Conservation (phyloP, 2,113 vertebrate genomes). For the Catagonus wagneri region DNA sequence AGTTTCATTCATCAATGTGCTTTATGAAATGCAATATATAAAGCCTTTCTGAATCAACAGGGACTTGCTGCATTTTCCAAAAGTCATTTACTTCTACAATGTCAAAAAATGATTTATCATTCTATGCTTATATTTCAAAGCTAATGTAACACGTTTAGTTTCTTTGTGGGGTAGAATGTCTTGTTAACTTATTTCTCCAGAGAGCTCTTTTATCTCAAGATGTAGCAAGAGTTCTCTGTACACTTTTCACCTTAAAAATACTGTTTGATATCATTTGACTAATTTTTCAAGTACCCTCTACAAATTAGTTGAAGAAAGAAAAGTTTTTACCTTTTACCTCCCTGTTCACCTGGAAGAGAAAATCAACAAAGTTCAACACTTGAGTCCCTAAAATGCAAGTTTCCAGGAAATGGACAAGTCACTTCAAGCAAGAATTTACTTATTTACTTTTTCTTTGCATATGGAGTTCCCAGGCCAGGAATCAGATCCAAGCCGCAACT, state of each 20-base stretch:
- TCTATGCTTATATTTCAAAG: constrained; percentile 70
- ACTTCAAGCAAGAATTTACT: background rate
- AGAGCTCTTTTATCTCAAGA: constrained; percentile 64
- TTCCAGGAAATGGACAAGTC: background rate
- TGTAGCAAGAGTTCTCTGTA: background rate
- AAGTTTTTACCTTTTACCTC: constrained; percentile 42
- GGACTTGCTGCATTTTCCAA: constrained; percentile 57
- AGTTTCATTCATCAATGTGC: constrained; percentile 25
- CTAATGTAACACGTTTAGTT: constrained; percentile 51
- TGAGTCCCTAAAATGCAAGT: background rate
- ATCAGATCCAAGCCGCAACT: too few species aligned
- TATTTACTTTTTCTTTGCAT: too few species aligned
- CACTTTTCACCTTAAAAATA: constrained; percentile 34
- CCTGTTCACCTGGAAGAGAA: background rate
- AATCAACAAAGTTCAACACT: background rate
- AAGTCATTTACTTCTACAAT: constrained; percentile 69
- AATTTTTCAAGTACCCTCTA: constrained; percentile 44
- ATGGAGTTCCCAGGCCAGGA: too few species aligned
- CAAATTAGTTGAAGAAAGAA: constrained; percentile 53
- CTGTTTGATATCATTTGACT: constrained; percentile 31
- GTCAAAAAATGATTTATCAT: constrained; percentile 75
- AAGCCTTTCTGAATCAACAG: constrained; percentile 49
- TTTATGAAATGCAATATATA: constrained; percentile 62
- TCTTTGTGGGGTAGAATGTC: constrained; percentile 57
- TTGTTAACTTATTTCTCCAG: constrained; percentile 65